Conservation (phyloP, 2,888 invertebrate species). For the Ophraella communa region DNA sequence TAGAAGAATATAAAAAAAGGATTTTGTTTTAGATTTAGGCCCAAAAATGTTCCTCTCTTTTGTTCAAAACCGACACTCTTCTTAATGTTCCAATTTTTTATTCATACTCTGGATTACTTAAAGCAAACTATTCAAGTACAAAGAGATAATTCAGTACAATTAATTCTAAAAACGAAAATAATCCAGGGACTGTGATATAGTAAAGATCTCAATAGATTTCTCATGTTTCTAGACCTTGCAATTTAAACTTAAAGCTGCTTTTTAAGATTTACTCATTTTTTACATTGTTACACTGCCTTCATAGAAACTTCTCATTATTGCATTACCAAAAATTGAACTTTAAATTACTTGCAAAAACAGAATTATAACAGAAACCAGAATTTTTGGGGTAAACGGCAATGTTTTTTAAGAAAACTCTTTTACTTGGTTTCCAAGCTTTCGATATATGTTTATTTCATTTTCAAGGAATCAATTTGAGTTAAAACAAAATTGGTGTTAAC, state of each 20-base stretch:
- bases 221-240: neutral
- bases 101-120: too few species aligned
- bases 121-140: too few species aligned
- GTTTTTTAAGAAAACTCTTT: too few species aligned
- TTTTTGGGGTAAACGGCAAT: too few species aligned
- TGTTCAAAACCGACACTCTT: too few species aligned
- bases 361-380: neutral
- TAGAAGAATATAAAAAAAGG: slow-evolving; percentile 3
- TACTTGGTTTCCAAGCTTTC: too few species aligned
- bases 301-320: neutral
- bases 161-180: neutral
- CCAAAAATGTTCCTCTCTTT: neutral
- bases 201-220: neutral
- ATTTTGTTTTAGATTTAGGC: neutral
- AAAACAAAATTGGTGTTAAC: too few species aligned
- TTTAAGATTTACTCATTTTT: neutral
- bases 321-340: neutral
- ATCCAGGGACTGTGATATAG: neutral
- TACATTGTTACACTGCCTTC: neutral
- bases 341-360: neutral
- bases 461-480: too few species aligned
- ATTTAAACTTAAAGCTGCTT: neutral
- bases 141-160: too few species aligned
- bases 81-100: too few species aligned
- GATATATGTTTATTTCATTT: too few species aligned